phyloP scores from a whole-genome alignment of 2,797 vertebrate species.

The Danionella dracula region DNA sequence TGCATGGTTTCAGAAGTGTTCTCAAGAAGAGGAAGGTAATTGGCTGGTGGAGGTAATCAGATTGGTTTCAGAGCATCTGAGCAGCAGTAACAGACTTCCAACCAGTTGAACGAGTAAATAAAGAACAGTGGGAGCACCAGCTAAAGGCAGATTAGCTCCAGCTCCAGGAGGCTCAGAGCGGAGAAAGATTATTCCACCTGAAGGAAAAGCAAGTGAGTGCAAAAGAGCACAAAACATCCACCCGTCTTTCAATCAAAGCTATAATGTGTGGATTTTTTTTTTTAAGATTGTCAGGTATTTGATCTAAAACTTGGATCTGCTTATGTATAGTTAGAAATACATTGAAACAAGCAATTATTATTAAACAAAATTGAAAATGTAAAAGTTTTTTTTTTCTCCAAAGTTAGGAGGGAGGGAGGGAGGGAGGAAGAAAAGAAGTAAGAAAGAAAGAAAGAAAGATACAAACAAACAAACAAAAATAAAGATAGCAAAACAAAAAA shows the following conservation, averaged over 20 bases:
- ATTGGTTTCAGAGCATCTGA: conserved; percentile 84
- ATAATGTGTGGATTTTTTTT: too few species aligned
- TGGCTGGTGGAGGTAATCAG: conserved; percentile 80
- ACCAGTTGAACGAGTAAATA: conserved; percentile 86
- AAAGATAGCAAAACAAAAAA: too few species aligned
- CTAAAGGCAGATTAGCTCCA: conserved; percentile 77
- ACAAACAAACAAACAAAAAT: too few species aligned
- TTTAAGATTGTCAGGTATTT: too few species aligned
- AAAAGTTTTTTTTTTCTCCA: too few species aligned
- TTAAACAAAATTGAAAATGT: too few species aligned
- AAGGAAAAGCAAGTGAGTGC: conserved; percentile 56
- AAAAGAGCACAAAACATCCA: conserved; percentile 61
- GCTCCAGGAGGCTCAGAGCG: conserved; percentile 65
- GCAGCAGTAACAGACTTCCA: conserved; percentile 85
- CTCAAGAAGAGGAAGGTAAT: conserved; percentile 63
- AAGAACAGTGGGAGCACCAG: conserved; percentile 74
- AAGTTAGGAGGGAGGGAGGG: too few species aligned
- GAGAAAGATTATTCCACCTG: conserved; percentile 76
- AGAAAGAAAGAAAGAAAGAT: too few species aligned
- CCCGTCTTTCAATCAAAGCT: conserved; percentile 41
- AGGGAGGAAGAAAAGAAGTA: too few species aligned
- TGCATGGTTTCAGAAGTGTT: conserved; percentile 8
- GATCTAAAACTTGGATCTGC: too few species aligned
- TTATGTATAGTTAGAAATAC: too few species aligned
- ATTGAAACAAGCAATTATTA: too few species aligned